Conservation (phyloP, 2,888 invertebrate species). For the Sesia apiformis region DNA sequence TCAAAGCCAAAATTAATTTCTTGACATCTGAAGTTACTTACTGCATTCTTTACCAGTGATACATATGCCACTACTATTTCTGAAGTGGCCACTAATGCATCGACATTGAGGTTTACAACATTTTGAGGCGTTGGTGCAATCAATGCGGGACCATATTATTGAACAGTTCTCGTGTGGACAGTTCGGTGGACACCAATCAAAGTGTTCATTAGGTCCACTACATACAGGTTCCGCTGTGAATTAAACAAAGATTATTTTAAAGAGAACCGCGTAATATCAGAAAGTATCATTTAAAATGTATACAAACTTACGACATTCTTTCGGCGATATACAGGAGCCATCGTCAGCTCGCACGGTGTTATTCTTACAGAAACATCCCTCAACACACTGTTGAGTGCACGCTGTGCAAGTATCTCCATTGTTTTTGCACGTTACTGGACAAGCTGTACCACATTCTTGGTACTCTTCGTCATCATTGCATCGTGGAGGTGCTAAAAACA, state of each 20-base stretch:
- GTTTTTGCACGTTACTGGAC: constrained; percentile 5
- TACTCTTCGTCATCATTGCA: not conserved
- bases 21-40: not conserved
- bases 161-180: constrained; percentile 7
- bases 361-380: constrained; percentile 1
- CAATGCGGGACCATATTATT: constrained; percentile 1
- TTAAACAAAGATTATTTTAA: not conserved
- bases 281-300: no score
- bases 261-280: not conserved
- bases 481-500: not conserved
- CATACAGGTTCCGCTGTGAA: constrained; percentile 3
- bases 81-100: constrained; percentile 4
- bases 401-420: not conserved
- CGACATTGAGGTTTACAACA: constrained; percentile 8
- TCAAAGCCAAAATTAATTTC: not conserved
- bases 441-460: constrained; percentile 3
- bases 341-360: constrained; percentile 3
- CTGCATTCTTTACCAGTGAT: constrained; percentile 1
- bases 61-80: constrained; percentile 4
- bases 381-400: constrained; percentile 2
- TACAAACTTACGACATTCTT: constrained; percentile 7
- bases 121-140: constrained; percentile 4
- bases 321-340: constrained; percentile 5
- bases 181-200: constrained; percentile 5
- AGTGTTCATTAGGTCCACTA: constrained; percentile 6